Base-by-base conservation (phyloP, 2,113 vertebrate genomes). In the Phalacrocorax brasilianus region DNA sequence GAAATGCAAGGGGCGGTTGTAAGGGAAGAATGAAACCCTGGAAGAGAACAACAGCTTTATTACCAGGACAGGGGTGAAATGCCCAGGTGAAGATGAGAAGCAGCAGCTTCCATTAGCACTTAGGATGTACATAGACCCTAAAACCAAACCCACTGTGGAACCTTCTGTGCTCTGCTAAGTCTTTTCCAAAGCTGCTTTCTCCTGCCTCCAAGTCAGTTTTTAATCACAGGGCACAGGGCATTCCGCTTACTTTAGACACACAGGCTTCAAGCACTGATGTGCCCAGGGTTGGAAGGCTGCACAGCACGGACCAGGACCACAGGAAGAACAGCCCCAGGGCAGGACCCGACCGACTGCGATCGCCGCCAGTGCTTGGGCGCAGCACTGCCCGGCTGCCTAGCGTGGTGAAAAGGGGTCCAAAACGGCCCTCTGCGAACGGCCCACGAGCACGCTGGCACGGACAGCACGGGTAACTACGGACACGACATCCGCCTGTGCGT, bases 361-460 rank as follows among this genome's bases (percentile, higher is more conserved):
- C 66, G 9, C 40, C 17, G 32, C 42, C 59, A 20, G 42, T 3
- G 4, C 18, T 20, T 22, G n/a, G 58, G 21, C 24, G 32, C 53
- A 72, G 80, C 16, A 2, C 45, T 23, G 30, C 14, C n/a, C 47
- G 38, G 22, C 30, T 21, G 47, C 1, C 1, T 4, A 13, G 38
- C 4, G 7, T 2, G 12, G 32, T 55, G 49, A 75, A 35, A 3
- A 40, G 30, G 56, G 47, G 35, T 40, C 24, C 58, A 38, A 65
- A 50, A 17, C 1, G 4, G 30, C 50, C 24, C 27, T 67, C 52
- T 47, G 74, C 59, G 76, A 49, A 56, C n/a, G 23, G 30, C 45
- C 10, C 21, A 0, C 2, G 32, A 53, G 17, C 20, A 28, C 1
- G 6, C 59, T 33, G 18, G 35, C 14, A 7, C 9, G 3, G 27